A percentile compares a stretch with the other conserved stretches of the same genome.
These are phyloP conservation scores for Channallabes apus DNA, from an alignment of 2,797 vertebrate genomes.

Conservation along the genomic window DNA sequence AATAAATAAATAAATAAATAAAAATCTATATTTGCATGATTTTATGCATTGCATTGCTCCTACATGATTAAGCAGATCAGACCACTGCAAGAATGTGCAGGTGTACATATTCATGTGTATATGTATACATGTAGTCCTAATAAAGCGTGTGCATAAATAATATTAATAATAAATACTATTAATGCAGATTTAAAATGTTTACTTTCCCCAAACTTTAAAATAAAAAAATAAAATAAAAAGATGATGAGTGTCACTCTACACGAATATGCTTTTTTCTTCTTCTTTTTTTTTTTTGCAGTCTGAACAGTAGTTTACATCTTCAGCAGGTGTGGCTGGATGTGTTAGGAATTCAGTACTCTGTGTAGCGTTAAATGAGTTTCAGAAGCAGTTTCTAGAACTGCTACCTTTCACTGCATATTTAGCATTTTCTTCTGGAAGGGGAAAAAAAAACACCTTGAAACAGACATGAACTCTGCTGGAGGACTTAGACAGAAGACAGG, in stretches of 20 bases:
- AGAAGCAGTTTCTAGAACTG: slow-evolving; percentile 9
- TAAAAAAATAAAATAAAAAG: neutral
- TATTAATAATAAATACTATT: neutral
- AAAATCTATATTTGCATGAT: neutral
- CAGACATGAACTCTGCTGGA: neutral
- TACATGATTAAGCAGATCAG: too few species aligned
- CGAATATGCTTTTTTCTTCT: neutral
- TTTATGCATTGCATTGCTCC: neutral
- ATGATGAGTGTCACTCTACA: neutral
- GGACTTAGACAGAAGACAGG: slow-evolving; percentile 20
- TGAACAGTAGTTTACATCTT: slow-evolving; percentile 4
- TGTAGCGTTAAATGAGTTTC: slow-evolving; percentile 20
- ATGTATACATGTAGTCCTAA: neutral
- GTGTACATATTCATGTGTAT: too few species aligned
- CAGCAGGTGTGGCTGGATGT: slow-evolving; percentile 29
- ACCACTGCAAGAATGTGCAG: neutral
- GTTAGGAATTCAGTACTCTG: neutral
- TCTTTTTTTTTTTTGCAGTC: neutral
- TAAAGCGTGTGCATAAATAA: neutral
- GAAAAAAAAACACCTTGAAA: neutral
- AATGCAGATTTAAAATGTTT: neutral
- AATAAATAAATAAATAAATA: too few species aligned
- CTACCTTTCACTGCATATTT: slow-evolving; percentile 9
- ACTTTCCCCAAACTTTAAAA: neutral
- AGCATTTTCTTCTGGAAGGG: neutral